Evolutionary conservation across 1,140 invertebrate genomes (phyloP), one percentile per base, ranked within the genome.

Genomic region (Zaprionus taronus): DNA sequence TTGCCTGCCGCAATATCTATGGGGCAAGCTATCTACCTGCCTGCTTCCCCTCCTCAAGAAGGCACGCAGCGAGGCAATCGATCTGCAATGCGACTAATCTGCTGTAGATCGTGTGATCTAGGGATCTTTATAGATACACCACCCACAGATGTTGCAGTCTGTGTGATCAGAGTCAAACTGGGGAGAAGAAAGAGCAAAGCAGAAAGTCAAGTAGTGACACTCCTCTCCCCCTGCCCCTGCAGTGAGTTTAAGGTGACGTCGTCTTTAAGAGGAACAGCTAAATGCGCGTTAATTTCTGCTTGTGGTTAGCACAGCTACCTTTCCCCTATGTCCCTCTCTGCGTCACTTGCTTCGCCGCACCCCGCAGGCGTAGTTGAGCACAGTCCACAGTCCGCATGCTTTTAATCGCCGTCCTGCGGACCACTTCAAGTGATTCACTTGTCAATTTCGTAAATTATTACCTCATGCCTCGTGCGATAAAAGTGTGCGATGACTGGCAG

Each of bases 371-470:
- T 15, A 47, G n/a, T 47, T 6, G 41, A n/a, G 41, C 41, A 31
- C 2, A 31, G 15, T 44, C 31, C 11, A 26, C 57, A 36, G 41
- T 44, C n/a, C n/a, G 26, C 22, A 36, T 47, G 36, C 56, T 38
- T 61, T 34, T 57, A 36, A 56, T 60, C 24, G n/a, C 22, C 28
- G 20, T 38, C 62, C 70, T 34, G 26, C 62, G 22, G 64, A 28
- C 53, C 28, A 66, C 36, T 72, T 51, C 69, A 68, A 68, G 66
- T 87, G 84, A 87, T 71, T 87, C 84, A 87, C 84, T 90, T 87
- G 84, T 87, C 84, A 84, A 87, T 87, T 87, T 87, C 75, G 78
- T 84, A 89, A 87, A 79, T 84, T 84, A 87, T 87, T 87, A 84
- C 73, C 83, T 83, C 84, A 85, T 84, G 81, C 55, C 66, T 24